Base-by-base conservation (phyloP, 2,888 invertebrate genomes). In the Cybosia mesomella region DNA sequence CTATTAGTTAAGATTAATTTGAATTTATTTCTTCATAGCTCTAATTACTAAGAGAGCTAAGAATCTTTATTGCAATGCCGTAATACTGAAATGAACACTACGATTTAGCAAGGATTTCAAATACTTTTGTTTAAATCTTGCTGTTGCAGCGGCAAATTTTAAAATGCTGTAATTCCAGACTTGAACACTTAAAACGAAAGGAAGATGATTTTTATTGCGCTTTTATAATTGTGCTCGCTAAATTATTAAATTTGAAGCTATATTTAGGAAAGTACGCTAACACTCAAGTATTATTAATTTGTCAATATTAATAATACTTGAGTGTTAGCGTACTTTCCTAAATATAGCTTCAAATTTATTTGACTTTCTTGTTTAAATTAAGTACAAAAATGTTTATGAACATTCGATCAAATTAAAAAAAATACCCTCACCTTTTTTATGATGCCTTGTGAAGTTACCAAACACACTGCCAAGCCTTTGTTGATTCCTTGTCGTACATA, bases 371-470 rank as follows among this genome's bases (percentile, higher is more conserved):
- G 15, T 5, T 39, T 15, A 4, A 4, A 13, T 36, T 13, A 36
- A 13, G 13, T 15, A 39, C 15, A 13, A 0, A 39, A 13, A 39
- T 15, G 15, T 13, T 3, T 39, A 3, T 39, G 13, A 28, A 24
- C 13, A n/a, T 49, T 5, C 13, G 1, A 24, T 28, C 21, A 9
- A n/a, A 49, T 4, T 28, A 28, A 11, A 21, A 8, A 62, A 32
- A 21, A 49, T 32, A 11, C 1, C 8, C 79, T 77, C 71, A 93
- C 95, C 95, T 89, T 95, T 95, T 73, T 95, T 95, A 70, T 94
- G 94, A 86, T 95, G 95, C 66, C 95, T 88, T 24, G 95, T 95
- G 64, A 93, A 93, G 80, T 95, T 95, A 11, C 95, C 94, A 79
- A 94, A 95, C 0, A 95, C 94, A 68, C 93, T 94, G 2, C 95